phyloP scores from a whole-genome alignment of 2,797 vertebrate genomes.

The Trachops cirrhosus region DNA sequence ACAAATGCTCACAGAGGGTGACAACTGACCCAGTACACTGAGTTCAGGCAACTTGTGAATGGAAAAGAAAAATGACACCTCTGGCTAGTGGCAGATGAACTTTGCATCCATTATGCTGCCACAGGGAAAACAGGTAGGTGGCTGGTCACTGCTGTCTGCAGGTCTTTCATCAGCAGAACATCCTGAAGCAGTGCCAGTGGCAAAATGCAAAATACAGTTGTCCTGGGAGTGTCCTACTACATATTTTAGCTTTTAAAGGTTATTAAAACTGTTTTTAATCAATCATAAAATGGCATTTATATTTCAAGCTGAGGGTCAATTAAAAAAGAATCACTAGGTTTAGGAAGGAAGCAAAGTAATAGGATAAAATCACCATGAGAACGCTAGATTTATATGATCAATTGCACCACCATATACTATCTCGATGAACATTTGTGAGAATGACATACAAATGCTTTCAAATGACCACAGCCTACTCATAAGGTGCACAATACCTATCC shows the following conservation, averaged over 20 bases:
- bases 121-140: constrained; percentile 45
- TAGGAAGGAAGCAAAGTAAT: neutral
- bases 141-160: neutral
- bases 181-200: fast-evolving
- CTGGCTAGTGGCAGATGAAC: constrained; percentile 70
- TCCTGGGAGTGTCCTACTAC: neutral
- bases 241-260: neutral
- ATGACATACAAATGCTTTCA: neutral
- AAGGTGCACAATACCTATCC: neutral
- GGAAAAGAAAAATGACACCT: constrained; percentile 71
- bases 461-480: neutral
- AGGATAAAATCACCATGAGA: neutral
- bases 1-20: constrained; percentile 69
- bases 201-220: neutral
- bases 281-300: neutral
- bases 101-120: constrained; percentile 67
- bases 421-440: neutral
- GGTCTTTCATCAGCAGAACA: neutral
- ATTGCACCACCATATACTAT: neutral
- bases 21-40: constrained; percentile 77
- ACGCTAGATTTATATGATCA: neutral
- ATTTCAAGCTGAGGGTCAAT: neutral
- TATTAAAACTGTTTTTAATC: neutral
- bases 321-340: neutral
- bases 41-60: constrained; percentile 74